Percentiles rank a stretch among this genome's conserved stretches.
phyloP scores from a whole-genome alignment of 30 jellyfish, hydroid and myxozoan species.

The Rhopilema esculentum region DNA sequence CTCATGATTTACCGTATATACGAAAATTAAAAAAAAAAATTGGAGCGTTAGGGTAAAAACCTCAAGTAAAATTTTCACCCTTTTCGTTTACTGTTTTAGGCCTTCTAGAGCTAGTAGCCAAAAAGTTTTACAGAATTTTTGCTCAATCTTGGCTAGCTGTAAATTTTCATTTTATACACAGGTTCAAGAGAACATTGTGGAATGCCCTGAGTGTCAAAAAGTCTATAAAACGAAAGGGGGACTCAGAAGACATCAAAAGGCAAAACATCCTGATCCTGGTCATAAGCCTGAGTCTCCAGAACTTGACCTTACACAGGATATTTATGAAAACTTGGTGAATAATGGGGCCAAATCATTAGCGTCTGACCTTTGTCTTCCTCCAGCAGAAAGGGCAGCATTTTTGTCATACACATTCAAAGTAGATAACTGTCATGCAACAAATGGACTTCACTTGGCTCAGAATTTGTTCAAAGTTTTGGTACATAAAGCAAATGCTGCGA shows the following conservation, averaged over 20 bases:
- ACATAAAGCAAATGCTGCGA: slow-evolving; percentile 19
- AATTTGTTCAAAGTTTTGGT: slow-evolving; percentile 9
- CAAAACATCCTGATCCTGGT: not conserved
- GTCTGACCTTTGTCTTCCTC: slow-evolving; percentile 17
- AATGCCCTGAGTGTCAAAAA: not conserved
- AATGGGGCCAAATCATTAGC: slow-evolving; percentile 6
- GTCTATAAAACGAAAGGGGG: not conserved
- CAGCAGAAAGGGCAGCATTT: not conserved
- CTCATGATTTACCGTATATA: not conserved
- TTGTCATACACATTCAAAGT: not conserved
- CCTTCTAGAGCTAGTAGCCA: not conserved
- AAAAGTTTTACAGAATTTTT: not conserved
- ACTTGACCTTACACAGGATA: slow-evolving; percentile 3
- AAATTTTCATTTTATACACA: not conserved
- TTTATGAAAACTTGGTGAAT: not conserved
- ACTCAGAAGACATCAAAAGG: slow-evolving; percentile 3
- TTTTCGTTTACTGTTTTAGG: not conserved
- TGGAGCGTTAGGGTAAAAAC: not conserved
- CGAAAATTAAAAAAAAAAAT: too few species aligned
- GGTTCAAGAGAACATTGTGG: not conserved
- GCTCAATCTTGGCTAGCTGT: not conserved
- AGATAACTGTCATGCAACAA: slow-evolving; percentile 2
- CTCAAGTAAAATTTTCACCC: not conserved
- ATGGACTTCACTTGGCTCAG: slow-evolving; percentile 2
- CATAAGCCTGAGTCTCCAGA: not conserved